Evolutionary conservation across 2,113 vertebrate species (phyloP).

Genomic region (Romanogobio albipinnatus): DNA sequence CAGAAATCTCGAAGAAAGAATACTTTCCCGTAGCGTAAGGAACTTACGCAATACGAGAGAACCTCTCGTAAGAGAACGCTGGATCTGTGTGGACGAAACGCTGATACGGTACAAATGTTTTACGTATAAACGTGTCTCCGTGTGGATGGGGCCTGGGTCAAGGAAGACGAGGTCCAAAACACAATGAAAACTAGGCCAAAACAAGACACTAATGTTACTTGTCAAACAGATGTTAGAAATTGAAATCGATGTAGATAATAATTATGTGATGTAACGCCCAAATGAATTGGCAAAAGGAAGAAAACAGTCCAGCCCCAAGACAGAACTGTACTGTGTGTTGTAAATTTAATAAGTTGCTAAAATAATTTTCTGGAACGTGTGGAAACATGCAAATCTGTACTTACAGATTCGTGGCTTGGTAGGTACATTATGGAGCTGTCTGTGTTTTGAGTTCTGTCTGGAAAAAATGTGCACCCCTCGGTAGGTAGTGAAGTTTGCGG

Average conservation of each 20-base stretch:
- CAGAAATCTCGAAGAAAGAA: no score
- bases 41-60: no score
- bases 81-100: no score
- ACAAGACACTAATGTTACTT: background rate
- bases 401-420: conserved; percentile 46
- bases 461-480: conserved; percentile 46
- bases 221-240: background rate
- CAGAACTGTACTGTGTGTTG: no score
- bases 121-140: no score
- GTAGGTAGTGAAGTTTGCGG: background rate
- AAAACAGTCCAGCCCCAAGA: background rate
- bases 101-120: no score
- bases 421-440: conserved; percentile 51
- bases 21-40: no score
- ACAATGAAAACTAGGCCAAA: no score
- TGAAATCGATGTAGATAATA: no score
- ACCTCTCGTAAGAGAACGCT: no score
- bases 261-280: background rate
- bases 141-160: no score
- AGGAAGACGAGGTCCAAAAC: no score
- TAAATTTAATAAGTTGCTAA: background rate
- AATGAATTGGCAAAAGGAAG: background rate
- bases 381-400: conserved; percentile 10
- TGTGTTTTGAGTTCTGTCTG: conserved; percentile 33
- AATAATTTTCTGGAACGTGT: background rate